A percentile compares a stretch with the other conserved stretches of the same genome.
These are phyloP conservation scores for Mionectes macconnelli DNA, from an alignment of 2,113 vertebrate species.

Conservation along the genomic window DNA sequence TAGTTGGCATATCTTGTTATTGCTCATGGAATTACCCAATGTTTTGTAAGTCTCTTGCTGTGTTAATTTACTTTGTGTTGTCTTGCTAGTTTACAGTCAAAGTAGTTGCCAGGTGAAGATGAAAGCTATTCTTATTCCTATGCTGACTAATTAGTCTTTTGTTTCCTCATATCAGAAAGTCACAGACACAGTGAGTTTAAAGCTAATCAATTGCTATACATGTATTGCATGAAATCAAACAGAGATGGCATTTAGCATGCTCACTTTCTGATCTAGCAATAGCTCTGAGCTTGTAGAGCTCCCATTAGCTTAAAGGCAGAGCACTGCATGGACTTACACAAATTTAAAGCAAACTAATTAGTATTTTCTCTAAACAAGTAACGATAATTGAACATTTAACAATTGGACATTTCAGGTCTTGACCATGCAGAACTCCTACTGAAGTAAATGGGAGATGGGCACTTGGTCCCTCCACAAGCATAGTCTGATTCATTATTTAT, in stretches of 20 bases:
- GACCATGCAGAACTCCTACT: conserved; percentile 19
- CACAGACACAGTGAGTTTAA: conserved; percentile 62
- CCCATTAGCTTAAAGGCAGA: conserved; percentile 41
- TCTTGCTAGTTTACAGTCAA: neutral
- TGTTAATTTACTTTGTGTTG: conserved; percentile 10
- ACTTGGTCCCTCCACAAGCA: conserved; percentile 20
- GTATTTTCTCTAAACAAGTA: neutral
- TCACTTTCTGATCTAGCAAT: conserved; percentile 31
- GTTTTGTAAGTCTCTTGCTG: conserved; percentile 14
- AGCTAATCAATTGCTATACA: conserved; percentile 48
- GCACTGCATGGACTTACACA: conserved; percentile 1
- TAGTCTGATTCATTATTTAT: conserved; percentile 34
- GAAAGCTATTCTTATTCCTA: conserved; percentile 35
- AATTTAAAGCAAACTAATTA: neutral
- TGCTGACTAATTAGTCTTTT: conserved; percentile 58
- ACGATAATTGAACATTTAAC: neutral
- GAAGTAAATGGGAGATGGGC: conserved; percentile 28
- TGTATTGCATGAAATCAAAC: conserved; percentile 48
- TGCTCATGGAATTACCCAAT: neutral
- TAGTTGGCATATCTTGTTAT: conserved; percentile 13
- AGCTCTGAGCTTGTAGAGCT: conserved; percentile 40
- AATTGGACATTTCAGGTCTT: neutral
- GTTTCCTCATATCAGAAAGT: conserved; percentile 63
- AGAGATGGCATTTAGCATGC: conserved; percentile 26
- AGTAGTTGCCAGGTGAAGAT: conserved; percentile 28